Conservation (phyloP, 2,888 invertebrate species). For the Listrodromus nycthemerus region DNA sequence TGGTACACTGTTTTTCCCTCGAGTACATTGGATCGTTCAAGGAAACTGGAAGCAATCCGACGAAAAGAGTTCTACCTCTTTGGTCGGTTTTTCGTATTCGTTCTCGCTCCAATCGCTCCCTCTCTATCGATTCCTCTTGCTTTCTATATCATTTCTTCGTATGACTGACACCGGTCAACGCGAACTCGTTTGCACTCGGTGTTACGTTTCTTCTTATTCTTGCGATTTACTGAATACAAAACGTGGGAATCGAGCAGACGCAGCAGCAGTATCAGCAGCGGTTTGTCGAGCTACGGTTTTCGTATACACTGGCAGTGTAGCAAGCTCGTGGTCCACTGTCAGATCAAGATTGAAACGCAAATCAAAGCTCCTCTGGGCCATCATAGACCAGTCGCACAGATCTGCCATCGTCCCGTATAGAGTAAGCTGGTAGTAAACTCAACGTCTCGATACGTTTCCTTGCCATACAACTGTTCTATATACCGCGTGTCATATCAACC, state of each 20-base stretch:
- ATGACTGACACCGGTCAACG: neutral
- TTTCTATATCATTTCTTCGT: slow-evolving; percentile 7
- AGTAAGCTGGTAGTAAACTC: neutral
- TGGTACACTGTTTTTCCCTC: slow-evolving; percentile 5
- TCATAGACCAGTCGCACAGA: neutral
- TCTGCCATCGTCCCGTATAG: neutral
- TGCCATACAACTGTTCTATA: neutral
- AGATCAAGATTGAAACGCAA: slow-evolving; percentile 49
- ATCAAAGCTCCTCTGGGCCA: slow-evolving; percentile 32
- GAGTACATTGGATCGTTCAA: neutral
- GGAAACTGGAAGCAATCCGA: slow-evolving; percentile 19
- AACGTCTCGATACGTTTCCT: neutral
- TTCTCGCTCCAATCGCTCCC: neutral
- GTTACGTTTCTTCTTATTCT: neutral
- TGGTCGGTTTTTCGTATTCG: slow-evolving; percentile 25
- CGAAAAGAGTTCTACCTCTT: slow-evolving; percentile 17
- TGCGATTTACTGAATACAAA: slow-evolving; percentile 16
- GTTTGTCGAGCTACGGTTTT: slow-evolving; percentile 27
- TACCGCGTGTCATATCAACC: neutral
- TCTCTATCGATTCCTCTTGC: neutral
- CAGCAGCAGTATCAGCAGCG: neutral
- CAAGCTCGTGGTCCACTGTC: slow-evolving; percentile 14
- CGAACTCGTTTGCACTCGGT: neutral
- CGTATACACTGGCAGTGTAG: slow-evolving; percentile 44
- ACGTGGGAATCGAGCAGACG: slow-evolving; percentile 10